phyloP scores from a whole-genome alignment of 2,113 vertebrate species.

The Ornithorhynchus anatinus region DNA sequence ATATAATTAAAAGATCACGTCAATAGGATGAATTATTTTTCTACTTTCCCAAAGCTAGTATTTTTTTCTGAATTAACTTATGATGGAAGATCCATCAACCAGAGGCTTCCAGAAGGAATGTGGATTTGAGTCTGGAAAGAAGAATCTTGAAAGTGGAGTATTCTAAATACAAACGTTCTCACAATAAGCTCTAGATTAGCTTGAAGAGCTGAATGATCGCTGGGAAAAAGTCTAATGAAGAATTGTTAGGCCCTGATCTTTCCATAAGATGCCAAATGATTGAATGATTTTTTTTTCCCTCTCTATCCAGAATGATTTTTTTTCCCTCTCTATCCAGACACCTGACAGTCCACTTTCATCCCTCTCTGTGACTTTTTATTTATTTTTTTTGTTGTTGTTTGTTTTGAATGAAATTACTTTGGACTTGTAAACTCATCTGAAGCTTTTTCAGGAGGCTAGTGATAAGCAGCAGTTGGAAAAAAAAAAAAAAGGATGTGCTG shows the following conservation, averaged over 20 bases:
- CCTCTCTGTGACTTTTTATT: not conserved
- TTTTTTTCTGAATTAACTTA: not conserved
- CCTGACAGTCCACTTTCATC: not conserved
- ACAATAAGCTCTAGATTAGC: not conserved
- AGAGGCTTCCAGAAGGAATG: not conserved
- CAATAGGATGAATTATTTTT: not conserved
- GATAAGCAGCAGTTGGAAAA: no score
- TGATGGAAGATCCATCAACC: not conserved
- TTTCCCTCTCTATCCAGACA: not conserved
- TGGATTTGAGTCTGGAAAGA: conserved; percentile 17
- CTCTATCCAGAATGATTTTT: not conserved
- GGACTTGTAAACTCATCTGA: no score
- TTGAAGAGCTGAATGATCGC: not conserved
- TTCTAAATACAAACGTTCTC: not conserved
- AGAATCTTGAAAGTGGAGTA: not conserved
- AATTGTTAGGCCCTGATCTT: not conserved
- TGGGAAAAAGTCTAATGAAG: not conserved
- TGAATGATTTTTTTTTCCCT: not conserved
- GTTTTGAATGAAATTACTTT: not conserved
- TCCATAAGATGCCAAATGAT: not conserved
- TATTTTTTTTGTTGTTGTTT: not conserved
- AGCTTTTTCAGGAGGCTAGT: no score
- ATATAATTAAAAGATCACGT: not conserved
- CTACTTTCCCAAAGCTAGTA: not conserved
- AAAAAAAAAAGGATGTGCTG: no score